Evolutionary conservation across 2,888 invertebrate genomes (phyloP), one percentile per base, ranked within the genome.

Genomic region (Digitonthophagus gazella): DNA sequence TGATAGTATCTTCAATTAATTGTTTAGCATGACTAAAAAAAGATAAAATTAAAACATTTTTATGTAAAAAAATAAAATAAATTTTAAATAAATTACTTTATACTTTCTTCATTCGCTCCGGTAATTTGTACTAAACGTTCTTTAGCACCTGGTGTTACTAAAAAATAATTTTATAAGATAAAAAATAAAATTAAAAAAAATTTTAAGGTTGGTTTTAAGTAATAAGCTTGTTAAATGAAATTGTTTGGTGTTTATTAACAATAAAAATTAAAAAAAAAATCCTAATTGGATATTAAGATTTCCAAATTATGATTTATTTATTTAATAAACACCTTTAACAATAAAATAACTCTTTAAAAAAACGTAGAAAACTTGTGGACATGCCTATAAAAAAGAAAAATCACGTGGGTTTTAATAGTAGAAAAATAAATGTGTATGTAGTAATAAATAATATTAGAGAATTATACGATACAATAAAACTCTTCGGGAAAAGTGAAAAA

Each of bases 121-220:
- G 96, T 97, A 77, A 97, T 97, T 85, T 97, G 97, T 78, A 97
- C 95, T 77, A 96, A 89, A 79, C 97, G 89, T 86, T 97, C 97
- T 86, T 95, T 96, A 71, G 96, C 95, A 77, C 96, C 96, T 75
- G 96, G 94, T 83, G 91, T 95, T 74, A 97, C 97, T 96, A 89
- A 88, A 65, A 20, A 64, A 67, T 44, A 5, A 44, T 1, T 44
- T 1, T 44, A 8, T 44, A 8, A 8, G 11, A 44, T 2, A 3
- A 44, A 44, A 44, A 8, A 8, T 44, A 11, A 1, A 44, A 44
- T 44, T 8, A 44, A 2, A 6, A 44, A 44, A 44, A 64, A 64
- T 14, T 2, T 18, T 18, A 15, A 65, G 3, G 28, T 15, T 44
- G 28, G 3, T 44, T 44, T 44, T 44, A 44, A 44, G 28, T 44